phyloP scores from a whole-genome alignment of 2,113 vertebrate species.

The Enhydra lutris region DNA sequence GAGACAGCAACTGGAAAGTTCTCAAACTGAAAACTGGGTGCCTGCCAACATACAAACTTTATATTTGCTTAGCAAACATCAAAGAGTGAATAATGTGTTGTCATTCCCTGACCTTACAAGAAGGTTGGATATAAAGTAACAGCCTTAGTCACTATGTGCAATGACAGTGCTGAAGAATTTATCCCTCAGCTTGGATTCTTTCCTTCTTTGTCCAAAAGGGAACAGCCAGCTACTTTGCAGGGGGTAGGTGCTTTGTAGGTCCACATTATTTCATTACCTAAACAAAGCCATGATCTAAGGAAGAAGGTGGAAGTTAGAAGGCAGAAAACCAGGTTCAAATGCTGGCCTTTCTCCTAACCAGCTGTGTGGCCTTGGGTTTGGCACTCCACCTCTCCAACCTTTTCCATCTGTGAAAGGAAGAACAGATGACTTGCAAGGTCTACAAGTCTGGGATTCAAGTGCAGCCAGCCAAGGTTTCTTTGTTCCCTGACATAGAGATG shows the following conservation, averaged over 20 bases:
- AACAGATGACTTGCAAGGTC: neutral
- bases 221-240: neutral
- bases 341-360: neutral
- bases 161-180: neutral
- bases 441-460: neutral
- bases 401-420: neutral
- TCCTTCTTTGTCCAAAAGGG: neutral
- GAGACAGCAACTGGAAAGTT: neutral
- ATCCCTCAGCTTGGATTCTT: neutral
- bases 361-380: neutral
- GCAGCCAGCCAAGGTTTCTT: neutral
- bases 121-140: conserved; percentile 37
- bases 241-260: too few species aligned
- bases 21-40: neutral
- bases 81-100: conserved; percentile 45
- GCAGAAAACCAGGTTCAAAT: neutral
- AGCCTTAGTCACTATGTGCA: neutral
- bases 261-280: neutral
- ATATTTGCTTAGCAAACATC: conserved; percentile 56
- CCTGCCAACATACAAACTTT: neutral
- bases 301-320: neutral
- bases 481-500: neutral
- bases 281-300: neutral
- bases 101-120: conserved; percentile 46
- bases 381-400: neutral